Percentiles rank a stretch among this genome's conserved stretches.
These are phyloP conservation scores for Peribatodes rhomboidaria DNA, from an alignment of 2,888 invertebrate species.

Conservation along the genomic window DNA sequence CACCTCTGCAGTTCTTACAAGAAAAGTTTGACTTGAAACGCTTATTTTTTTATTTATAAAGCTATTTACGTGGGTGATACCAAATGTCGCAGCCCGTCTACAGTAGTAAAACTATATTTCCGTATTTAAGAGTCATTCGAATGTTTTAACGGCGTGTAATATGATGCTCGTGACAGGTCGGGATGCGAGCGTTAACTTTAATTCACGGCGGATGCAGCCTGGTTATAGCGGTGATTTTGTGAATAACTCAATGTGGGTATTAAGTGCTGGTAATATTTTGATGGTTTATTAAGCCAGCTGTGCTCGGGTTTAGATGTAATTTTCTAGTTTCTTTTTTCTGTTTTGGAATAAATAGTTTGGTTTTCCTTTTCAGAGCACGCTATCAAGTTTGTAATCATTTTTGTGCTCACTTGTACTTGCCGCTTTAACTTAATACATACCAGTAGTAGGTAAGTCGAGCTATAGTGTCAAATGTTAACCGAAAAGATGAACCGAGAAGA, in stretches of 20 bases:
- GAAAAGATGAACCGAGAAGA: too few relatives aligned
- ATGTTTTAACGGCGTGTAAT: constrained; percentile 50
- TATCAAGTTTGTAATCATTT: too few relatives aligned
- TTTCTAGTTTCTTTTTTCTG: neutral
- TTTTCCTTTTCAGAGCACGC: too few relatives aligned
- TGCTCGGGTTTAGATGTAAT: neutral
- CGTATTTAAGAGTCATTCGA: constrained; percentile 44
- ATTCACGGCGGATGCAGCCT: constrained; percentile 29
- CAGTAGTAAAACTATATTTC: constrained; percentile 44
- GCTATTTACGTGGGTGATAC: neutral
- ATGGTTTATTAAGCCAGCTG: neutral
- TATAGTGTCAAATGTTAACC: too few relatives aligned
- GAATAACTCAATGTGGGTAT: neutral
- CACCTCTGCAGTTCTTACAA: too few relatives aligned
- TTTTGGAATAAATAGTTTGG: too few relatives aligned
- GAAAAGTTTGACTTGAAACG: too few relatives aligned
- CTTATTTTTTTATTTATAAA: too few relatives aligned
- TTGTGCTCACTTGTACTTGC: too few relatives aligned
- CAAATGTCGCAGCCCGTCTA: constrained; percentile 11
- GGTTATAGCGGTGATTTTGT: constrained; percentile 13
- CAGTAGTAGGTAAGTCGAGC: too few relatives aligned
- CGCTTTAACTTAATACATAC: too few relatives aligned
- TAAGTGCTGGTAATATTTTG: neutral
- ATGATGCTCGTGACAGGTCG: constrained; percentile 52
- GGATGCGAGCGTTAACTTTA: constrained; percentile 23